These are phyloP conservation scores for Merodon equestris DNA, from an alignment of 2,888 invertebrate species.

Conservation along the genomic window DNA sequence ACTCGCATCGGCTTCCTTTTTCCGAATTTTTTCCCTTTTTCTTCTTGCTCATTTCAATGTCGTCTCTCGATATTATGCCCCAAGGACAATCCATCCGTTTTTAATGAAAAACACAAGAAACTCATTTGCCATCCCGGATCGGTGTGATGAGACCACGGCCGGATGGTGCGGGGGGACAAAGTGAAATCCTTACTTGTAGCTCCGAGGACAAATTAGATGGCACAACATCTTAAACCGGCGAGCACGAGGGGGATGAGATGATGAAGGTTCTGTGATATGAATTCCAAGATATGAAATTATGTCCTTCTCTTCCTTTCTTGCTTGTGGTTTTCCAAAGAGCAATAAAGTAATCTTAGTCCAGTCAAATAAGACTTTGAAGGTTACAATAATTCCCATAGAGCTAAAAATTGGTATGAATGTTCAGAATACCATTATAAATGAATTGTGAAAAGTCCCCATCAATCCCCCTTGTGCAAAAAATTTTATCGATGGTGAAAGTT, in stretches of 20 bases:
- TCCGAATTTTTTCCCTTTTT: constrained; percentile 13
- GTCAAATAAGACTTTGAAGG: no score
- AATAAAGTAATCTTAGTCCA: constrained; percentile 39
- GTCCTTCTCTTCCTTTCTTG: constrained; percentile 42
- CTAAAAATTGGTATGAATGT: no score
- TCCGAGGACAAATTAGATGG: constrained; percentile 51
- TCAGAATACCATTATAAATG: no score
- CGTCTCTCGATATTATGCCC: constrained; percentile 66
- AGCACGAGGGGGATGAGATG: constrained; percentile 5
- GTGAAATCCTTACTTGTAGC: constrained; percentile 21
- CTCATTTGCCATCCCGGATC: constrained; percentile 54
- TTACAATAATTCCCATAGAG: no score
- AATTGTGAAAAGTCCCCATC: no score
- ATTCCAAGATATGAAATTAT: constrained; percentile 56
- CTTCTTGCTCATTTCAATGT: constrained; percentile 64
- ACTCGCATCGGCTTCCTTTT: constrained; percentile 27
- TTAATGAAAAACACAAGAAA: constrained; percentile 68
- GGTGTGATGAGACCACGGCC: constrained; percentile 7
- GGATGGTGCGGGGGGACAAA: neutral
- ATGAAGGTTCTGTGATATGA: constrained; percentile 43
- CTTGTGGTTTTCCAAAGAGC: constrained; percentile 4
- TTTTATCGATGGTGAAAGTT: no score
- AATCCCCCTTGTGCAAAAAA: no score
- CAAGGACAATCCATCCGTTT: constrained; percentile 67
- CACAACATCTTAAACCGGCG: constrained; percentile 33